Percentiles rank a stretch among this genome's conserved stretches.
Evolutionary conservation across 1,140 invertebrate genomes (phyloP).

Genomic region (Pentalonia nigronervosa): DNA sequence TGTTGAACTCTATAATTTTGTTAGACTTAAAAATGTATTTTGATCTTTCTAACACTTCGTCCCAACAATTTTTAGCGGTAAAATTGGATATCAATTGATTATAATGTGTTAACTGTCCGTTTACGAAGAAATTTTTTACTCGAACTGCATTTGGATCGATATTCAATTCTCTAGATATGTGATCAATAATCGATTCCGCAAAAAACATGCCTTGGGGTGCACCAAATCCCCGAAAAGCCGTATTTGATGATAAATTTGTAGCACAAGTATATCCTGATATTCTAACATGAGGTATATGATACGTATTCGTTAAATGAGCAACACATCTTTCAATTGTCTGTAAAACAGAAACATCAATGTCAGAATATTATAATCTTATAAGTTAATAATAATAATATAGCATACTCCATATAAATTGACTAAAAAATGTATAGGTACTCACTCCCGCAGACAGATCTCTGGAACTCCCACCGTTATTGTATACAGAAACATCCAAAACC

Average conservation of each 20-base stretch:
- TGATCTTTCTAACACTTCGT: constrained; percentile 79
- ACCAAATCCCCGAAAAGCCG: constrained; percentile 89
- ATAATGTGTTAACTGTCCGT: constrained; percentile 81
- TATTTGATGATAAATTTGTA: constrained; percentile 89
- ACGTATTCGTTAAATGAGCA: constrained; percentile 82
- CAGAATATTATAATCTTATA: background rate
- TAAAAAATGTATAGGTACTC: constrained; percentile 62
- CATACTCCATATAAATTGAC: background rate
- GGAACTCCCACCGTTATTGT: constrained; percentile 84
- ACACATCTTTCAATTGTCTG: constrained; percentile 80
- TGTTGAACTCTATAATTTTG: constrained; percentile 77
- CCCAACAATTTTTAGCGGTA: constrained; percentile 81
- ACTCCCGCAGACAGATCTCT: constrained; percentile 83
- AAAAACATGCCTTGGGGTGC: constrained; percentile 89
- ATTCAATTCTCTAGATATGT: constrained; percentile 76
- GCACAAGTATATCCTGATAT: constrained; percentile 77
- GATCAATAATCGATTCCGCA: constrained; percentile 78
- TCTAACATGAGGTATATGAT: constrained; percentile 75
- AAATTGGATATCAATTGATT: constrained; percentile 79
- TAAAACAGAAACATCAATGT: constrained; percentile 48
- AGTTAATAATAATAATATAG: background rate
- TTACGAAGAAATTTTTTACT: constrained; percentile 81
- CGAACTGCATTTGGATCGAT: constrained; percentile 68
- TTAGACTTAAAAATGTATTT: constrained; percentile 71
- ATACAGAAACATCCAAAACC: constrained; percentile 77